These are phyloP conservation scores for Theocolax elegans DNA, from an alignment of 1,140 invertebrate species.

Conservation along the genomic window DNA sequence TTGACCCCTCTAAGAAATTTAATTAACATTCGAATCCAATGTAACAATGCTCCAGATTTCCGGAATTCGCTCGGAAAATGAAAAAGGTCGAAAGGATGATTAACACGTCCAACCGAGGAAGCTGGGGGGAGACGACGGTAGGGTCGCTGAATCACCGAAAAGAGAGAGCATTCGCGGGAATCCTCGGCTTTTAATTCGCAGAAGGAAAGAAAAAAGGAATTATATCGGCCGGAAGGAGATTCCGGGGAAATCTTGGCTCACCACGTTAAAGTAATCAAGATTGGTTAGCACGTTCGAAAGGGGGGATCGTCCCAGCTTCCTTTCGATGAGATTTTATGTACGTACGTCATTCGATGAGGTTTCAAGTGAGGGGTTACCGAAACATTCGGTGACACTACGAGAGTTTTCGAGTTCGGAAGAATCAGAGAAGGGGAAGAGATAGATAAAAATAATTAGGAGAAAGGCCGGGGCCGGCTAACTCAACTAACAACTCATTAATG, in stretches of 20 bases:
- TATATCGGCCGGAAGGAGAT: neutral
- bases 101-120: no score
- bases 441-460: neutral
- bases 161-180: neutral
- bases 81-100: no score
- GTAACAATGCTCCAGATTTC: no score
- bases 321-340: no score
- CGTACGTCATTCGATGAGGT: neutral
- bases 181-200: slow-evolving; percentile 22
- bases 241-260: no score
- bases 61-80: no score
- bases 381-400: slow-evolving; percentile 7
- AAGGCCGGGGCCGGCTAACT: slow-evolving; percentile 25
- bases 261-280: slow-evolving; percentile 38
- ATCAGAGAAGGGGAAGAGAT: slow-evolving; percentile 10
- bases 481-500: slow-evolving; percentile 55
- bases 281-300: slow-evolving; percentile 21
- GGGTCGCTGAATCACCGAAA: neutral
- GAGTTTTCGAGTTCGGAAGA: neutral
- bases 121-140: no score
- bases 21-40: no score
- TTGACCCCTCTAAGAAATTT: no score
- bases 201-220: neutral
- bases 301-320: slow-evolving; percentile 22
- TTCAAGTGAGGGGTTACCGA: slow-evolving; percentile 19